A percentile compares a stretch with the other conserved stretches of the same genome.
These are phyloP conservation scores for Scaptodrosophila lebanonensis DNA, from an alignment of 1,140 invertebrate species.

Conservation along the genomic window DNA sequence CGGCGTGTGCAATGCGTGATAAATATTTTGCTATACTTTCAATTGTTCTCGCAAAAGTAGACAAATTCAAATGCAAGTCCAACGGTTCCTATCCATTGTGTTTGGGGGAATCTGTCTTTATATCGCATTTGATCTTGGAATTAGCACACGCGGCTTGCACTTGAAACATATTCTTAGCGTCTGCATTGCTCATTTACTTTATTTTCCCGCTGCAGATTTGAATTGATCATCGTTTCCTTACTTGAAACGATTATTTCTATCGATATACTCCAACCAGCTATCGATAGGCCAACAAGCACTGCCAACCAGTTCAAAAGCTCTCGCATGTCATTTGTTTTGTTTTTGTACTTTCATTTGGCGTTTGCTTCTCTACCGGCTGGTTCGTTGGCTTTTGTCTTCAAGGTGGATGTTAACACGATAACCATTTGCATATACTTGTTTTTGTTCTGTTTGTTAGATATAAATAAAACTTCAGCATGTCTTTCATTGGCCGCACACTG, in stretches of 20 bases:
- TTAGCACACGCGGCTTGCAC: conserved; percentile 22
- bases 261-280: not conserved
- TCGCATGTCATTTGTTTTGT: conserved; percentile 24
- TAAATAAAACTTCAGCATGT: conserved; percentile 32
- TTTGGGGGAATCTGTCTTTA: too few species aligned
- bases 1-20: conserved; percentile 66
- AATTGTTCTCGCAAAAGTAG: conserved; percentile 48
- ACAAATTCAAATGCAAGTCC: too few species aligned
- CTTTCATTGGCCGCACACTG: conserved; percentile 58
- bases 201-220: too few species aligned
- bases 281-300: conserved; percentile 1
- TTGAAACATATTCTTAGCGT: conserved; percentile 13
- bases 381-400: conserved; percentile 4
- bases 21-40: conserved; percentile 75
- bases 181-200: conserved; percentile 24
- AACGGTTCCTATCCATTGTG: too few species aligned
- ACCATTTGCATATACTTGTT: not conserved
- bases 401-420: conserved; percentile 5
- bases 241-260: too few species aligned
- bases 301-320: conserved; percentile 11
- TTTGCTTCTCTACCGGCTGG: conserved; percentile 25
- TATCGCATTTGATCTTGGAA: conserved; percentile 19
- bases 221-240: too few species aligned
- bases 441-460: too few species aligned
- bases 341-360: conserved; percentile 22